Conservation (phyloP, 2,113 vertebrate species). For the Choloepus hoffmanni region DNA sequence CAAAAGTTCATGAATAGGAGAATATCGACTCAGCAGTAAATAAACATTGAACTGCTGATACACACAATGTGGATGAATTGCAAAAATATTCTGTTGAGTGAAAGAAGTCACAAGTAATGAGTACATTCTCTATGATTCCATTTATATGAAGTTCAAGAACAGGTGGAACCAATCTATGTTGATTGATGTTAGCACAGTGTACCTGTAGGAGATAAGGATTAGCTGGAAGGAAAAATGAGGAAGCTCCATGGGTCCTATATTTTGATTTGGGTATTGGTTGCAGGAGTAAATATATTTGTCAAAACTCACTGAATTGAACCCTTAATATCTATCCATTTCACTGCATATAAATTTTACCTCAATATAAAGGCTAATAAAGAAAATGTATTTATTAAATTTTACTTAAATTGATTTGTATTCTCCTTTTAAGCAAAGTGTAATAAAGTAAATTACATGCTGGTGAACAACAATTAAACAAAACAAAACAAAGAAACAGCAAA, state of each 20-base stretch:
- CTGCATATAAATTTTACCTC: not conserved
- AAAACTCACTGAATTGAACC: not conserved
- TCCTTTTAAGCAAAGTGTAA: not conserved
- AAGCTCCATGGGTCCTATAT: not conserved
- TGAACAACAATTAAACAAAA: not conserved
- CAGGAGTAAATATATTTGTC: not conserved
- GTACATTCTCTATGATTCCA: not conserved
- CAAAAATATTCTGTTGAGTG: not conserved
- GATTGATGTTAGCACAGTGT: not conserved
- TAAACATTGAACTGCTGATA: not conserved
- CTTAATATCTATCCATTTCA: not conserved
- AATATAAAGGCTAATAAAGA: not conserved
- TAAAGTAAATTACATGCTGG: not conserved
- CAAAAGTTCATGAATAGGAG: not conserved
- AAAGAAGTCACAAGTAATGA: not conserved
- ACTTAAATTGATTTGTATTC: not conserved
- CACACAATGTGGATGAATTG: not conserved
- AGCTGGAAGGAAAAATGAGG: not conserved
- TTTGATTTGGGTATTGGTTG: not conserved
- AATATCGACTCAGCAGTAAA: not conserved
- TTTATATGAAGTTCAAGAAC: not conserved
- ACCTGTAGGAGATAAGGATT: not conserved
- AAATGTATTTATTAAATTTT: not conserved
- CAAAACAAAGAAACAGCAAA: not conserved
- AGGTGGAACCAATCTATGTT: not conserved